phyloP scores from a whole-genome alignment of 2,888 invertebrate species.

The Apantesis nais region DNA sequence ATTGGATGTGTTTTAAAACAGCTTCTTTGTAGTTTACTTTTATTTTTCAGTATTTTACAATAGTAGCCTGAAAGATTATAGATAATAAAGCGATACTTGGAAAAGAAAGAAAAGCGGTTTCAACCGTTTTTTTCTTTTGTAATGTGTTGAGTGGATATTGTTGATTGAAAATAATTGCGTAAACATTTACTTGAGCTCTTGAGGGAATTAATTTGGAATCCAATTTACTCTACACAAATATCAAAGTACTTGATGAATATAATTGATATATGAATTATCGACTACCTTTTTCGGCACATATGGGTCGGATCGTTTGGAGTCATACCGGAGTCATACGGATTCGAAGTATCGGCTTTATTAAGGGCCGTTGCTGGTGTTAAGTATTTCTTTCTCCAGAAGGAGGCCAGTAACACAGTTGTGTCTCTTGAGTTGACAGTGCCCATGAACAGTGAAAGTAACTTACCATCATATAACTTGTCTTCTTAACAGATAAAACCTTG shows the following conservation, averaged over 20 bases:
- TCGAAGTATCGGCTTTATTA: too few species aligned
- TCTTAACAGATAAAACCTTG: neutral
- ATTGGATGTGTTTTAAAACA: neutral
- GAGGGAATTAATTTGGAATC: constrained; percentile 4
- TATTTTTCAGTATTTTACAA: neutral
- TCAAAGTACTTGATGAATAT: neutral
- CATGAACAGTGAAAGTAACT: too few species aligned
- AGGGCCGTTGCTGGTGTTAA: too few species aligned
- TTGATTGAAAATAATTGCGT: constrained; percentile 12
- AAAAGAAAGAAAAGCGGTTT: neutral
- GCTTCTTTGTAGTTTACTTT: neutral
- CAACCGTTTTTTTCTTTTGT: neutral
- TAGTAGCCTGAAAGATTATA: neutral
- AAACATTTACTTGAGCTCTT: neutral
- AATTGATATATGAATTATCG: neutral
- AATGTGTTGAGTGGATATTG: constrained; percentile 2
- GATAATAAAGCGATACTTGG: neutral
- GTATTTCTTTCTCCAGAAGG: too few species aligned
- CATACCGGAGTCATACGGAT: too few species aligned
- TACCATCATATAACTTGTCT: too few species aligned
- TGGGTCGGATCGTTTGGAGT: too few species aligned
- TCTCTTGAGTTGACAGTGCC: too few species aligned
- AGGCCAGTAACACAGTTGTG: too few species aligned
- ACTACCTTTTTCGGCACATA: too few species aligned
- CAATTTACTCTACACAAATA: neutral